These are phyloP conservation scores for Galagoides demidoff DNA, from an alignment of 2,797 vertebrate species.

Conservation along the genomic window DNA sequence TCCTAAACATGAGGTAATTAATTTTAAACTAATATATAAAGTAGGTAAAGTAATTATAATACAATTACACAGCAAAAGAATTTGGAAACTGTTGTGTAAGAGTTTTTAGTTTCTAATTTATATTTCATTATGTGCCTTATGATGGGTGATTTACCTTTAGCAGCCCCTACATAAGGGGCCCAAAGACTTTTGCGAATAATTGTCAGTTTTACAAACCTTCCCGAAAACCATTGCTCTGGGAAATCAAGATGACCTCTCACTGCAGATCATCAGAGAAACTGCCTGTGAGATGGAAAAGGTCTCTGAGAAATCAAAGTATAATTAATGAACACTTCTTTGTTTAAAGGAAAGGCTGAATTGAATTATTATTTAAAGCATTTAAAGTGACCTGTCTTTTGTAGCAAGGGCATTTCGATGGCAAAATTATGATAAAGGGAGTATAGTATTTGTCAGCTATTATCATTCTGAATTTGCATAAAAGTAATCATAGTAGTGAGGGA, in stretches of 20 bases:
- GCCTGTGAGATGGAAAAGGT: constrained; percentile 10
- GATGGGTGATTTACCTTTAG: constrained; percentile 1
- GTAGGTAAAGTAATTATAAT: background rate
- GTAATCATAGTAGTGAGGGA: constrained; percentile 72
- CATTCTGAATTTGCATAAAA: constrained; percentile 81
- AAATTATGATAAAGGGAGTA: constrained; percentile 78
- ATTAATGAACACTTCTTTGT: constrained; percentile 70
- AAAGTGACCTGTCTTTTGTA: constrained; percentile 76
- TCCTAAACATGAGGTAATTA: background rate
- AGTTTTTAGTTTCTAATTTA: background rate
- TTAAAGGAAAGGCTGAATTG: constrained; percentile 61
- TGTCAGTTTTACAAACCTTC: constrained; percentile 2
- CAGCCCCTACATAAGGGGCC: background rate
- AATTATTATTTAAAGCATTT: constrained; percentile 69
- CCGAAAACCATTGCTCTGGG: constrained; percentile 6
- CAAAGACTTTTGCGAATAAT: constrained; percentile 8
- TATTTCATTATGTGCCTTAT: background rate
- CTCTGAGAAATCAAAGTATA: constrained; percentile 61
- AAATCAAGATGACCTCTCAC: constrained; percentile 51
- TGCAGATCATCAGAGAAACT: constrained; percentile 46
- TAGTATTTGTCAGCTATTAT: constrained; percentile 74
- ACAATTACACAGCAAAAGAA: background rate
- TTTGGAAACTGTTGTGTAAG: background rate
- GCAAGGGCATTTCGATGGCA: constrained; percentile 75
- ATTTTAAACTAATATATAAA: background rate